phyloP scores from a whole-genome alignment of 1,140 invertebrate genomes.

The Brachionus rotundiformis region DNA sequence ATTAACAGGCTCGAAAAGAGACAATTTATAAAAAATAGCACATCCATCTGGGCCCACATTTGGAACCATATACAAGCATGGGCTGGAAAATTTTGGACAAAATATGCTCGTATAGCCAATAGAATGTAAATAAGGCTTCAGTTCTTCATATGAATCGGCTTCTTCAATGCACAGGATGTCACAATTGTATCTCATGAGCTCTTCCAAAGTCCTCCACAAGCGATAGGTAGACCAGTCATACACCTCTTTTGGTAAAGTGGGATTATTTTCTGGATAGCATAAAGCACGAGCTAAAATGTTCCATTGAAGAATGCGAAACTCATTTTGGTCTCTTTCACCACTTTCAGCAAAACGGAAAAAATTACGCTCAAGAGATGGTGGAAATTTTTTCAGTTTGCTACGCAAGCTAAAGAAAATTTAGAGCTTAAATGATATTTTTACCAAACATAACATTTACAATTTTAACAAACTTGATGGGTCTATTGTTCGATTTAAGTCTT shows the following conservation, averaged over 20 bases:
- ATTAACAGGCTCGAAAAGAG: constrained; percentile 27
- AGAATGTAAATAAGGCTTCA: constrained; percentile 49
- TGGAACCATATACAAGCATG: constrained; percentile 37
- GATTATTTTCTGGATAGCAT: not conserved
- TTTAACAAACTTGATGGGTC: not conserved
- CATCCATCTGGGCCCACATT: constrained; percentile 48
- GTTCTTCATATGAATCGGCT: constrained; percentile 39
- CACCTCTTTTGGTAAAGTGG: not conserved
- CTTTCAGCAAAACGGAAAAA: not conserved
- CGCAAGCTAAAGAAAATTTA: not conserved
- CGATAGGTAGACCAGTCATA: constrained; percentile 29
- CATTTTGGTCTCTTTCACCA: not conserved
- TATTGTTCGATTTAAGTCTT: not conserved
- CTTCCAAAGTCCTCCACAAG: constrained; percentile 39
- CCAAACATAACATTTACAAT: not conserved
- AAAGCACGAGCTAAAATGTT: constrained; percentile 31
- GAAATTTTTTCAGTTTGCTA: constrained; percentile 36
- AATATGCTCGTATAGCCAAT: constrained; percentile 45
- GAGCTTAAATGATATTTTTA: not conserved
- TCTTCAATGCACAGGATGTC: constrained; percentile 49
- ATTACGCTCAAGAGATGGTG: constrained; percentile 1
- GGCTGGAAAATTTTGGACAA: constrained; percentile 52
- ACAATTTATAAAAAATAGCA: constrained; percentile 38
- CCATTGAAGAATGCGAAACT: constrained; percentile 48
- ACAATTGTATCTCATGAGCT: not conserved